A percentile compares a stretch with the other conserved stretches of the same genome.
phyloP scores from a whole-genome alignment of 2,797 vertebrate genomes.

The Takifugu ocellatus region DNA sequence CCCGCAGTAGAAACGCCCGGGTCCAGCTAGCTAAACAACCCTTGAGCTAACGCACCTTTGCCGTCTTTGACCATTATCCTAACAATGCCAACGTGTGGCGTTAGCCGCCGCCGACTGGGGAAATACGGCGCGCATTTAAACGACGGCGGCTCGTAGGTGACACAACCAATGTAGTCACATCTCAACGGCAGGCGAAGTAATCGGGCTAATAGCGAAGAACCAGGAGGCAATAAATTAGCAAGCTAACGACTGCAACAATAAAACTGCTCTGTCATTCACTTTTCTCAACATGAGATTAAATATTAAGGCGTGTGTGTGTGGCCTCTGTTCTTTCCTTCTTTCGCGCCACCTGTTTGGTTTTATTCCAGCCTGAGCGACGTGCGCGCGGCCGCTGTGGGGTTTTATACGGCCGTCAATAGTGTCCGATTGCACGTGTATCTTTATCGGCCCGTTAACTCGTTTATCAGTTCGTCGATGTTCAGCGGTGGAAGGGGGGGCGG shows the following conservation, averaged over 20 bases:
- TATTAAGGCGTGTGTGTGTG: constrained; percentile 39
- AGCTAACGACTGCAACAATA: constrained; percentile 50
- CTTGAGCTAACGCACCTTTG: not conserved
- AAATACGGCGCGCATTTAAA: constrained; percentile 8
- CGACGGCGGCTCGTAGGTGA: constrained; percentile 41
- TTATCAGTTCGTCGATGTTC: constrained; percentile 49
- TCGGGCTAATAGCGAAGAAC: constrained; percentile 57
- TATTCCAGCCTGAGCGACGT: constrained; percentile 12
- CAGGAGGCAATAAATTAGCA: constrained; percentile 53
- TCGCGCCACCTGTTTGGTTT: constrained; percentile 6
- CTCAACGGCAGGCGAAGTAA: constrained; percentile 42
- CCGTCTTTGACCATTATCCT: too few relatives aligned
- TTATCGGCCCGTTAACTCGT: constrained; percentile 45
- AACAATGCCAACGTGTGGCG: constrained; percentile 7
- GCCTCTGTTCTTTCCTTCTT: not conserved
- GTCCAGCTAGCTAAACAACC: not conserved
- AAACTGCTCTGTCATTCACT: constrained; percentile 59
- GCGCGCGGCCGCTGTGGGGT: constrained; percentile 3
- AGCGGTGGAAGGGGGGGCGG: not conserved
- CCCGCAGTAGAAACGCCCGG: too few relatives aligned
- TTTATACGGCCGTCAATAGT: constrained; percentile 30
- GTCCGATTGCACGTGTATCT: constrained; percentile 37
- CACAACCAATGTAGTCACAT: constrained; percentile 54
- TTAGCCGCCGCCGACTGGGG: constrained; percentile 21
- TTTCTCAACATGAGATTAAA: constrained; percentile 55